Conservation (phyloP, 2,888 invertebrate species). For the Drosophila anceps region DNA sequence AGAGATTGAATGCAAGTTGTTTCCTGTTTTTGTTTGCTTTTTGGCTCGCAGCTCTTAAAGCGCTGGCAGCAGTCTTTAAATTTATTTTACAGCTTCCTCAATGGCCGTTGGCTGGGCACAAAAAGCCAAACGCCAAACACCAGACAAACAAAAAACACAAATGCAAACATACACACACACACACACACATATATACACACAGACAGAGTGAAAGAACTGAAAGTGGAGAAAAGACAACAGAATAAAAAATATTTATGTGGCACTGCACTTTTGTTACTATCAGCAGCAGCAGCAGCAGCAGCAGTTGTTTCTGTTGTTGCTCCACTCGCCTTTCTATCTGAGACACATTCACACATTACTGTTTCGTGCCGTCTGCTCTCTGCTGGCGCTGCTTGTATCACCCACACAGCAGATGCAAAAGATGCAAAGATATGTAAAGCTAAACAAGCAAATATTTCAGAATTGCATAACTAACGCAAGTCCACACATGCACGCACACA, state of each 20-base stretch:
- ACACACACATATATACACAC: slow-evolving; percentile 1
- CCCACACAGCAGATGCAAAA: slow-evolving; percentile 60
- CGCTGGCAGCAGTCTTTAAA: slow-evolving; percentile 48
- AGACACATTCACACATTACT: slow-evolving; percentile 11
- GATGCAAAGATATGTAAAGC: slow-evolving; percentile 79
- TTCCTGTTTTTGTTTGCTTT: slow-evolving; percentile 41
- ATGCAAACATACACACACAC: neutral
- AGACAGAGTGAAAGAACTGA: slow-evolving; percentile 26
- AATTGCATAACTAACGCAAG: slow-evolving; percentile 72
- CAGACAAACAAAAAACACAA: slow-evolving; percentile 26
- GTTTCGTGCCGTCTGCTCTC: slow-evolving; percentile 9
- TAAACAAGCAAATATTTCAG: slow-evolving; percentile 79
- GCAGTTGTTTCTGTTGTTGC: slow-evolving; percentile 29
- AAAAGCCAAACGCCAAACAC: slow-evolving; percentile 54
- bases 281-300: slow-evolving; percentile 42
- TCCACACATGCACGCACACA: slow-evolving; percentile 22
- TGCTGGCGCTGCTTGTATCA: slow-evolving; percentile 18
- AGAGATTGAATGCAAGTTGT: slow-evolving; percentile 44
- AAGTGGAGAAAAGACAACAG: slow-evolving; percentile 64
- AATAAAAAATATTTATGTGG: slow-evolving; percentile 75
- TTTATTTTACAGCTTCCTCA: slow-evolving; percentile 77
- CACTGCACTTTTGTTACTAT: slow-evolving; percentile 66
- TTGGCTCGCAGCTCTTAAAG: slow-evolving; percentile 34
- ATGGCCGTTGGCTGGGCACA: slow-evolving; percentile 39
- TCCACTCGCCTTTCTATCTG: slow-evolving; percentile 39